Conservation (phyloP, 2,888 invertebrate species). For the Stenoptilia bipunctidactyla region DNA sequence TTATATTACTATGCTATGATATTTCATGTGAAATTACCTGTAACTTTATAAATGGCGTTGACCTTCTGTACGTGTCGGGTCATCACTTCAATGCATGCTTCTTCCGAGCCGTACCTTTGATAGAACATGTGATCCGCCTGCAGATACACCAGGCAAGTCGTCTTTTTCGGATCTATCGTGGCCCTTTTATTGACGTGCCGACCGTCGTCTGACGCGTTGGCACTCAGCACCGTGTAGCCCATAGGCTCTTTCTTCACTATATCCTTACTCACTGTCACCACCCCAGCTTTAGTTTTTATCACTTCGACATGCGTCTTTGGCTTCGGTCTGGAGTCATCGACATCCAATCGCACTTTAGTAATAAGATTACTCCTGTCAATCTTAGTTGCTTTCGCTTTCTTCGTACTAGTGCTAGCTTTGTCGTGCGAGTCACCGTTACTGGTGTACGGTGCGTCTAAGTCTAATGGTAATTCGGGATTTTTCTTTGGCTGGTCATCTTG, state of each 20-base stretch:
- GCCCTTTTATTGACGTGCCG: conserved; percentile 76
- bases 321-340: conserved; percentile 70
- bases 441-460: conserved; percentile 75
- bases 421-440: conserved; percentile 71
- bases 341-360: conserved; percentile 64
- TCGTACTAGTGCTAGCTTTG: conserved; percentile 28
- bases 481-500: conserved; percentile 70
- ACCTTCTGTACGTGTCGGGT: conserved; percentile 94
- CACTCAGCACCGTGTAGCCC: conserved; percentile 55
- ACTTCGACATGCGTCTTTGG: conserved; percentile 78
- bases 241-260: conserved; percentile 73
- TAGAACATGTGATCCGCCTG: conserved; percentile 98
- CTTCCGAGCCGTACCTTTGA: conserved; percentile 93
- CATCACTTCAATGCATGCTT: conserved; percentile 95
- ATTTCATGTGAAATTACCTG: too few relatives aligned
- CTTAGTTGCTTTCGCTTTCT: conserved; percentile 63
- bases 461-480: conserved; percentile 76
- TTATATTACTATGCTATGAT: too few relatives aligned
- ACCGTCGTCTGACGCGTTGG: conserved; percentile 64
- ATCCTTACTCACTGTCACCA: conserved; percentile 74
- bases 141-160: conserved; percentile 94
- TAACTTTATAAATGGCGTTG: conserved; percentile 88
- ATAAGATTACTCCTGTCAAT: conserved; percentile 67
- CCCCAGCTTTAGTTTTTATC: conserved; percentile 75
- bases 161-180: conserved; percentile 86